Percentiles rank a stretch among this genome's conserved stretches.
phyloP scores from a whole-genome alignment of 1,140 invertebrate genomes.

The Drosophila prosaltans region DNA sequence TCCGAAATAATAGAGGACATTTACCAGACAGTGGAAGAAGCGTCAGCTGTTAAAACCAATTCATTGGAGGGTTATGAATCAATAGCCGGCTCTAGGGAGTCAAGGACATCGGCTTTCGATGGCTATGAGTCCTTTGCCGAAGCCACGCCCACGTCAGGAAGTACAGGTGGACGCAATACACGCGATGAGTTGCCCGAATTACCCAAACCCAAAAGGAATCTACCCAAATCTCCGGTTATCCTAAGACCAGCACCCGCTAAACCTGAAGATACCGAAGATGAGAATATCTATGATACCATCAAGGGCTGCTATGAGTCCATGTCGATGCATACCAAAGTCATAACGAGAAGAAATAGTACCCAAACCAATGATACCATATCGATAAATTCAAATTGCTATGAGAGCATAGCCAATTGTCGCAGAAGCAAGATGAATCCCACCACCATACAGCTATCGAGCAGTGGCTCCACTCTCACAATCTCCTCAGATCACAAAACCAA shows the following conservation, averaged over 20 bases:
- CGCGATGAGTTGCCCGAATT: slow-evolving; percentile 71
- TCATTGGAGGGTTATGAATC: slow-evolving; percentile 78
- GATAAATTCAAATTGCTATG: slow-evolving; percentile 85
- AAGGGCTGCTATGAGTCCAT: slow-evolving; percentile 83
- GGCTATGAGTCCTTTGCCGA: slow-evolving; percentile 74
- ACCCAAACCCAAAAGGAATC: slow-evolving; percentile 72
- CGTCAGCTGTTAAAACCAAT: slow-evolving; percentile 17
- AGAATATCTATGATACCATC: slow-evolving; percentile 86
- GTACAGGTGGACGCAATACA: slow-evolving; percentile 67
- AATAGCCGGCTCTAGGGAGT: slow-evolving; percentile 66
- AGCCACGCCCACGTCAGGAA: slow-evolving; percentile 25
- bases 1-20: slow-evolving; percentile 57
- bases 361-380: slow-evolving; percentile 60
- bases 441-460: slow-evolving; percentile 83
- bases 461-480: slow-evolving; percentile 84
- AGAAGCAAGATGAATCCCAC: slow-evolving; percentile 75
- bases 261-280: slow-evolving; percentile 69
- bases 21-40: slow-evolving; percentile 74
- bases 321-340: slow-evolving; percentile 52
- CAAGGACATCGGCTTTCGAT: slow-evolving; percentile 33
- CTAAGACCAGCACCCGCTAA: slow-evolving; percentile 58
- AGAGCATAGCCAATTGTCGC: slow-evolving; percentile 84
- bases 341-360: slow-evolving; percentile 18
- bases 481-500: slow-evolving; percentile 88
- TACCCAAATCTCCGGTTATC: slow-evolving; percentile 54